phyloP scores from a whole-genome alignment of 2,113 vertebrate species.

The Serilophus lunatus region DNA sequence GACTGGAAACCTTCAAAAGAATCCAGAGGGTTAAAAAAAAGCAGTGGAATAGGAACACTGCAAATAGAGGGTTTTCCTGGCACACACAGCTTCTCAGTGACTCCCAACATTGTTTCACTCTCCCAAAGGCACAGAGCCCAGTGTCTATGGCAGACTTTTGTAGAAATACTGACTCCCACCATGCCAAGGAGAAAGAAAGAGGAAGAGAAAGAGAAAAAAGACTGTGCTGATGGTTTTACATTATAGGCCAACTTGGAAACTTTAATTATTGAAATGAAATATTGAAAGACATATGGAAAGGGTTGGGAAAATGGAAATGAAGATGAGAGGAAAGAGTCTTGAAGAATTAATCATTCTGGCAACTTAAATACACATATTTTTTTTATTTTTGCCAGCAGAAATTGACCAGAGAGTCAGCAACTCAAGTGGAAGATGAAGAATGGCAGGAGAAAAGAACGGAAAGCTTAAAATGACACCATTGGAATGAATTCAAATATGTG shows the following conservation, averaged over 20 bases:
- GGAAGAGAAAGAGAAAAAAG: not conserved
- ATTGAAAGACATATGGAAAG: not conserved
- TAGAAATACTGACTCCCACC: not conserved
- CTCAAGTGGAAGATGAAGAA: not conserved
- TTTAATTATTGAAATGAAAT: constrained; percentile 7
- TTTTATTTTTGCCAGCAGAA: not conserved
- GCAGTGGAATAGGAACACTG: not conserved
- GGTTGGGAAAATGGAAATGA: not conserved
- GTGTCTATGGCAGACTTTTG: not conserved
- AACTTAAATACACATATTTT: not conserved
- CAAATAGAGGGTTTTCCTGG: constrained; percentile 50
- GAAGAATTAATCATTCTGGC: not conserved
- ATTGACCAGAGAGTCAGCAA: not conserved
- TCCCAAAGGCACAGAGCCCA: constrained; percentile 43
- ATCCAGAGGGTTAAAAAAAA: constrained; percentile 27
- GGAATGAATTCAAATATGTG: not conserved
- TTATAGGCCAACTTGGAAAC: not conserved
- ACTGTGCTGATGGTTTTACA: not conserved
- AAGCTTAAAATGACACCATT: not conserved
- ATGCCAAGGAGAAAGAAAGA: constrained; percentile 21
- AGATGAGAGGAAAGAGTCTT: not conserved
- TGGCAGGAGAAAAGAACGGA: not conserved
- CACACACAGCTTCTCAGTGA: constrained; percentile 20
- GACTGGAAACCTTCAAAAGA: constrained; percentile 45
- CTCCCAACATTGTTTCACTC: not conserved